Percentiles rank a stretch among this genome's conserved stretches.
phyloP scores from a whole-genome alignment of 1,140 invertebrate genomes.

The Portunus trituberculatus region DNA sequence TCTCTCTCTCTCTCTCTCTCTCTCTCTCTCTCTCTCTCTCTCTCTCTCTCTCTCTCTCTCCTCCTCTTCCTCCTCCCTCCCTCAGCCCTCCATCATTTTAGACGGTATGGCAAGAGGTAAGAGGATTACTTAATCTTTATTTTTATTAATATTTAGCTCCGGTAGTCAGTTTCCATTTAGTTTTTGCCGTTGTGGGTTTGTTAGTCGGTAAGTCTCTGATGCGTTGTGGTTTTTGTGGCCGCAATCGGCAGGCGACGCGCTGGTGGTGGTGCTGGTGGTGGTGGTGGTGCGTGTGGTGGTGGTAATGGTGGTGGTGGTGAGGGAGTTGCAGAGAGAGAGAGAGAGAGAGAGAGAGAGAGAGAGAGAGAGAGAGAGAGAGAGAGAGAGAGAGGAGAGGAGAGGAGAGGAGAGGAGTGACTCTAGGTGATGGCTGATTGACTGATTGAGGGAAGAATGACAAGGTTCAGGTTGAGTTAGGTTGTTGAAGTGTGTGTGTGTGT shows the following conservation, averaged over 20 bases:
- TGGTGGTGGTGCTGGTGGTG: neutral
- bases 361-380: neutral
- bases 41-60: neutral
- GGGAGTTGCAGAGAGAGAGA: neutral
- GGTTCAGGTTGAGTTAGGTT: too few relatives aligned
- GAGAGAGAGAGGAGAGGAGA: neutral
- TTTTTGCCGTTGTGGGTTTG: conserved; percentile 20
- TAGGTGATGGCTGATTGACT: too few relatives aligned
- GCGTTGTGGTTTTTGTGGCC: neutral
- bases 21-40: neutral
- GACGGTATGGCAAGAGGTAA: neutral
- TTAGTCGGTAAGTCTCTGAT: conserved; percentile 13
- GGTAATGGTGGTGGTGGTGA: neutral
- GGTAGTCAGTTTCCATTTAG: conserved; percentile 22
- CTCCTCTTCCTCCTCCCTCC: neutral
- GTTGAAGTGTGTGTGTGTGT: too few relatives aligned
- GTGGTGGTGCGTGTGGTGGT: neutral
- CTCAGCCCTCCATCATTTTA: conserved; percentile 13
- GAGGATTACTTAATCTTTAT: conserved; percentile 24
- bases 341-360: neutral
- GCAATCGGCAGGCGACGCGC: neutral
- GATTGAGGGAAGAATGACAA: too few relatives aligned
- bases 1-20: neutral
- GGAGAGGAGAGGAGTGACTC: too few relatives aligned
- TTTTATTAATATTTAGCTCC: conserved; percentile 16